Conservation (phyloP, 2,113 vertebrate species). For the Xyrauchen texanus region DNA sequence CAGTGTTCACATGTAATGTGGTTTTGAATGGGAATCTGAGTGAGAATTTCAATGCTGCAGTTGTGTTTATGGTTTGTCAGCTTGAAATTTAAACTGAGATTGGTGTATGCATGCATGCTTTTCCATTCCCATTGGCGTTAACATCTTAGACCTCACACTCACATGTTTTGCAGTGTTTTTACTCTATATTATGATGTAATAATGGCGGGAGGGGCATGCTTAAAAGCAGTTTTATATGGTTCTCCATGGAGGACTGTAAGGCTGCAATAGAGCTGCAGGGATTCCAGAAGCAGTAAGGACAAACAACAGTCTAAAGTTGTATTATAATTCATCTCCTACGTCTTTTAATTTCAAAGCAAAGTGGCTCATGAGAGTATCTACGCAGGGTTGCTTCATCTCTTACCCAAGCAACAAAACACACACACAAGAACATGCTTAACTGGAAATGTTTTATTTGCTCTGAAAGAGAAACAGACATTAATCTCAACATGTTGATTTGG, state of each 20-base stretch:
- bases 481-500: slow-evolving; percentile 46
- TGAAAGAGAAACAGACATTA: slow-evolving; percentile 13
- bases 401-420: slow-evolving; percentile 6
- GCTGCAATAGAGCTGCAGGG: no score
- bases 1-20: slow-evolving; percentile 21
- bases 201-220: background rate
- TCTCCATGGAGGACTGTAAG: no score
- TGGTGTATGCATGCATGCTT: slow-evolving; percentile 11
- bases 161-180: background rate
- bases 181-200: background rate
- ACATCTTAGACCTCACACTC: slow-evolving; percentile 29
- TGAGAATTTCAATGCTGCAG: no score
- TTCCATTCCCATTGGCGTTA: background rate
- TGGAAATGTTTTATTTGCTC: slow-evolving; percentile 61
- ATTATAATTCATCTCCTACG: slow-evolving; percentile 36
- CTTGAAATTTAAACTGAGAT: background rate
- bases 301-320: slow-evolving; percentile 13
- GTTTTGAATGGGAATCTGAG: slow-evolving; percentile 7
- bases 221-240: slow-evolving; percentile 10
- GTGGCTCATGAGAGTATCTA: background rate
- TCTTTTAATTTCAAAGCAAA: slow-evolving; percentile 35
- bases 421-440: slow-evolving; percentile 60
- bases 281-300: no score
- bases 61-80: no score
- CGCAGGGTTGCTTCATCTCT: slow-evolving; percentile 12